Percentiles rank a stretch among this genome's conserved stretches.
These are phyloP conservation scores for Spheniscus mendiculus DNA, from an alignment of 2,113 vertebrate species.

Conservation along the genomic window DNA sequence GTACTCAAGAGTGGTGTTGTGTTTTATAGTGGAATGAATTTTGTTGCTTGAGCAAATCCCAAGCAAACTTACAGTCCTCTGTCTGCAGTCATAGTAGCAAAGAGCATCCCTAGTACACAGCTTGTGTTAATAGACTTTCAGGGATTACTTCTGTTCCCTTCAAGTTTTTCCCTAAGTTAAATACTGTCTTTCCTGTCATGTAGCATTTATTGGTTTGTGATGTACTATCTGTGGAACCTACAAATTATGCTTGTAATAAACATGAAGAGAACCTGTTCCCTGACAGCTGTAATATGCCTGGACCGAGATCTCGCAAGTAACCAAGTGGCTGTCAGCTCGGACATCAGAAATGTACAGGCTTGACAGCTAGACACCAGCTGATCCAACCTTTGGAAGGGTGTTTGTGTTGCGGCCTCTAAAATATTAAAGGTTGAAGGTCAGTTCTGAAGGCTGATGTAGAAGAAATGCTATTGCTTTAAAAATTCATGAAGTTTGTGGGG, in stretches of 20 bases:
- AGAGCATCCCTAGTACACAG: neutral
- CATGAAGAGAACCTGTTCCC: neutral
- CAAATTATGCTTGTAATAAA: neutral
- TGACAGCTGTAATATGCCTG: neutral
- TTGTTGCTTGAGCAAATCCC: neutral
- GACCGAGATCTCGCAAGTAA: neutral
- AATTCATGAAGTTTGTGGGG: neutral
- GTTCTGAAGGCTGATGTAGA: neutral
- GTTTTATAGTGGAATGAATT: neutral
- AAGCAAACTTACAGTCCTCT: neutral
- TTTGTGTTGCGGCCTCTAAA: neutral
- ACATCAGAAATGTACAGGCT: neutral
- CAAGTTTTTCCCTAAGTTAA: neutral
- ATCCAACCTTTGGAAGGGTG: neutral
- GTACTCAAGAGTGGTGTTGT: accelerated
- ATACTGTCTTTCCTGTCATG: neutral
- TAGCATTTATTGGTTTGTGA: neutral
- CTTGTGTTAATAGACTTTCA: neutral
- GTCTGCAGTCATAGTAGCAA: neutral
- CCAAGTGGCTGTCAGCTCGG: neutral
- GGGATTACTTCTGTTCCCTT: neutral
- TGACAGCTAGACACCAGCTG: neutral
- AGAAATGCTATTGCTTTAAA: neutral
- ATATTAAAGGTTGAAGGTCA: neutral
- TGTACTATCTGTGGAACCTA: neutral